Evolutionary conservation across 2,113 vertebrate species (phyloP), one percentile per base, ranked within the genome.

Genomic region (Neodon shergylaensis): DNA sequence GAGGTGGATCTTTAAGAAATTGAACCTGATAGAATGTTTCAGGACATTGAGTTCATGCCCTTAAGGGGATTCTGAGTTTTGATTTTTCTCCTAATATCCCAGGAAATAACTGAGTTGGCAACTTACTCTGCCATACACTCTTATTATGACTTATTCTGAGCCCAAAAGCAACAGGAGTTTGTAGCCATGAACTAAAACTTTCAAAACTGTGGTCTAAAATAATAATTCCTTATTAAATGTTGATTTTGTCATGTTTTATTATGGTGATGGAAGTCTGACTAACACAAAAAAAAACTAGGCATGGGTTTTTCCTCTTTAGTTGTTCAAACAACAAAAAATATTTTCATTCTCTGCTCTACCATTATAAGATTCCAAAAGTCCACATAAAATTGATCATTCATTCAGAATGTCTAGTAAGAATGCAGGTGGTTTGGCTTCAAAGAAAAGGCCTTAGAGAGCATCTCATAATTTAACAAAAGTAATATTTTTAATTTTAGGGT

Each of bases 321-420:
- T 74, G 9, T 77, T 95, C 92, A 17, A 86, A 92, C 47, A 5
- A 58, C 19, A 94, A 22, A 92, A 92, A 84, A 49, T 31, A 68
- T 24, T 85, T 13, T 31, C 85, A 70, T 84, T 63, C 11, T 44
- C 2, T 65, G 5, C 4, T 89, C 11, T 79, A 36, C 6, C 58
- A n/a, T 44, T 95, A 49, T 92, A 5, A 95, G 42, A 5, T 84
- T 85, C 91, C 21, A 83, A 94, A 91, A 82, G 14, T 49, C 82
- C 3, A n/a, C 42, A 89, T 7, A 91, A 79, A 90, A 31, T 0
- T 84, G 72, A 84, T 1, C 7, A 28, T 83, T 72, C 10, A 84
- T 33, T 92, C 49, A 8, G 66, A 74, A 84, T 44, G 19, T 42
- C 47, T 84, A 94, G 78, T 42, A 88, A 78, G 47, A 70, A 88